phyloP scores from a whole-genome alignment of 1,140 invertebrate genomes.

The Drosophila grimshawi region DNA sequence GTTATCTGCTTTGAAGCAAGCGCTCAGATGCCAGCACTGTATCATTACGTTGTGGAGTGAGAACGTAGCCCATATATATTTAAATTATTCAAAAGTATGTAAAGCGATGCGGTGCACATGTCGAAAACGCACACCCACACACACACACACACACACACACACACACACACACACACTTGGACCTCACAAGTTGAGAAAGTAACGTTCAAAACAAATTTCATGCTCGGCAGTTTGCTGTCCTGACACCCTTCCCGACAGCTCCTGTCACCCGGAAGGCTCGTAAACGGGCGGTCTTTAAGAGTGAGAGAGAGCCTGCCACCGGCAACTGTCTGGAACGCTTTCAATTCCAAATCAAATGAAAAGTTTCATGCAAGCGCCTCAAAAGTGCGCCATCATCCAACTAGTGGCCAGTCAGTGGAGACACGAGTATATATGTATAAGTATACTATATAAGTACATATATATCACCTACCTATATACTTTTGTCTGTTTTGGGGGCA shows the following conservation, averaged over 20 bases:
- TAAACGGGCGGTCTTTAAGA: conserved; percentile 13
- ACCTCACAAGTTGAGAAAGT: conserved; percentile 29
- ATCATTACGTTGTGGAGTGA: neutral
- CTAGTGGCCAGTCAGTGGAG: conserved; percentile 9
- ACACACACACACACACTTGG: conserved; percentile 10
- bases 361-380: conserved; percentile 44
- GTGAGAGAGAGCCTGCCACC: neutral
- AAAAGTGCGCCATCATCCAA: conserved; percentile 48
- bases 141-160: conserved; percentile 3
- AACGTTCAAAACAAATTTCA: conserved; percentile 51
- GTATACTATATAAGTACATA: conserved; percentile 7
- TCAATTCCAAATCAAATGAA: conserved; percentile 70
- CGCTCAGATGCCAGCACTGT: neutral
- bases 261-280: conserved; percentile 1
- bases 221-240: conserved; percentile 51
- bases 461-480: neutral
- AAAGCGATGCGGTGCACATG: conserved; percentile 57
- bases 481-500: conserved; percentile 2
- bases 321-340: conserved; percentile 53
- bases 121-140: conserved; percentile 19
- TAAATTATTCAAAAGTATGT: conserved; percentile 64
- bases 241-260: neutral
- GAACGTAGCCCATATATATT: conserved; percentile 26
- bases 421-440: neutral
- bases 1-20: conserved; percentile 21